Conservation (phyloP, 2,113 vertebrate genomes). For the Pholis gunnellus region DNA sequence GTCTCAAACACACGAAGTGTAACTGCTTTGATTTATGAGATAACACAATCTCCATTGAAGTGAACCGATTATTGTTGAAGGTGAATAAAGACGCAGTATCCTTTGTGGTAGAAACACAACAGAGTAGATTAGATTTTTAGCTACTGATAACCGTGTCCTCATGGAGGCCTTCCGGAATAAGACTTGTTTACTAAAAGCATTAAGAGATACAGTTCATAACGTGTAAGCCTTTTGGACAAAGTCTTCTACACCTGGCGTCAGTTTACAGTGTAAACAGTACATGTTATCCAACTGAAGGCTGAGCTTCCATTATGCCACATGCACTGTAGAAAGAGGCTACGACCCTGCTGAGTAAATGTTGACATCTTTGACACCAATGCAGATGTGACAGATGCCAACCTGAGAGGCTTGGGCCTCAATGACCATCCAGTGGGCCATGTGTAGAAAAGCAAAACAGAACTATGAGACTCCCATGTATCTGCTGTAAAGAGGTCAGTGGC, state of each 20-base stretch:
- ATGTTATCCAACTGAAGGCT: neutral
- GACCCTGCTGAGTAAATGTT: neutral
- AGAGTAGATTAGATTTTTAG: neutral
- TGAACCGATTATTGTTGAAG: conserved; percentile 6
- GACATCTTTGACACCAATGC: neutral
- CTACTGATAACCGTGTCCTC: neutral
- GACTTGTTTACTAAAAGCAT: conserved; percentile 6
- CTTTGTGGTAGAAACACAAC: neutral
- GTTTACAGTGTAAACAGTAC: neutral
- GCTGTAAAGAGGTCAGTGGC: neutral
- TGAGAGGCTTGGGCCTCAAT: neutral
- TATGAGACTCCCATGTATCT: no score
- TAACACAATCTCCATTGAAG: conserved; percentile 1
- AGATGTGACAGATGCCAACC: neutral
- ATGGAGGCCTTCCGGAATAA: neutral
- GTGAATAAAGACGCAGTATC: neutral
- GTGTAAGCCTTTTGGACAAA: neutral
- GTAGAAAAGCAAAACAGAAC: neutral
- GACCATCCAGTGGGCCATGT: neutral
- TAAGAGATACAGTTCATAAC: conserved; percentile 8
- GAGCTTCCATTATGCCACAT: neutral
- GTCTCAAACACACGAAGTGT: conserved; percentile 1
- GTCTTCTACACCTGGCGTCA: neutral
- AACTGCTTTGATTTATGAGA: conserved; percentile 30
- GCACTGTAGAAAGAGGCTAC: neutral